Base-by-base conservation (phyloP, 2,797 vertebrate genomes). In the Oryzias sinensis region DNA sequence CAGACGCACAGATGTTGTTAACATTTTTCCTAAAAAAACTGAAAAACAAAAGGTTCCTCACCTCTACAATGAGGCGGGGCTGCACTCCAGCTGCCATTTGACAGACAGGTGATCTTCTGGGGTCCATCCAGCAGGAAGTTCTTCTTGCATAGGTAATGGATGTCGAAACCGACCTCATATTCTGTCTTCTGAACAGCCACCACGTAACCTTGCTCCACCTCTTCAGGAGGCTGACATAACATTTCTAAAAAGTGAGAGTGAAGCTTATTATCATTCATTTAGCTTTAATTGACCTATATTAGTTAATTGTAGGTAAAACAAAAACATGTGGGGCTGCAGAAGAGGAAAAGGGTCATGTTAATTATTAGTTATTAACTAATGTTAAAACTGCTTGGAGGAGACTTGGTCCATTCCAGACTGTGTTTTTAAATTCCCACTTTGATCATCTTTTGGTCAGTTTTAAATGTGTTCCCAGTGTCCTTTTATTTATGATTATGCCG, bases 101-200 rank as follows among this genome's bases (percentile, higher is more conserved):
- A 51, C 65, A 87, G 78, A 68, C 93, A 95, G 47, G 84, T 89
- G 61, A 92, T 88, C 79, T 84, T 90, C 76, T 92, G 91, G 37
- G 90, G 85, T 65, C 94, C 93, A 44, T 94, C 93, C 80, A 94
- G 54, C 54, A 85, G 74, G 79, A 91, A 93, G 74, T 87, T 90
- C 77, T 90, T 94, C 50, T 92, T 93, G 72, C 93, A 95, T 37
- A 95, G 86, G 64, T 92, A 94, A 78, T 93, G 93, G 69, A 93
- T 90, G 63, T 90, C 83, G n/a, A 93, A 91, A 24, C 82, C 91
- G 42, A 91, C 88, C 15, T 91, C 88, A 44, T 94, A 94, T 60
- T 92, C 81, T 6, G 81, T 78, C 74, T 90, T 92, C 69, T 92
- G 90, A n/a, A 94, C 90, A 0, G 93, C 93, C 74, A 95, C 92